A percentile compares a stretch with the other conserved stretches of the same genome.
These are phyloP conservation scores for Mallotus villosus DNA, from an alignment of 2,797 vertebrate species.

Conservation along the genomic window DNA sequence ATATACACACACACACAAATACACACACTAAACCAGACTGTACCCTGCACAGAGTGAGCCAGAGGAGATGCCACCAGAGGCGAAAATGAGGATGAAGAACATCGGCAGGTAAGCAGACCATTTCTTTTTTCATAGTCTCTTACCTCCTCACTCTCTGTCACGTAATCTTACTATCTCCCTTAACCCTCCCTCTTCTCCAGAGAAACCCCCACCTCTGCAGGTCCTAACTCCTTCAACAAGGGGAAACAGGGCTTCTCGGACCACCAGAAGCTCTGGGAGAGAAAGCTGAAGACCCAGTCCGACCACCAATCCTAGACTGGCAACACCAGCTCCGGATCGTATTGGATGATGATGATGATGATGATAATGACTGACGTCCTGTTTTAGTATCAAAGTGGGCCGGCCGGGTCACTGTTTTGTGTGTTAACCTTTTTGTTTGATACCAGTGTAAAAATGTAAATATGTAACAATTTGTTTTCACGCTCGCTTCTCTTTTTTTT, in stretches of 20 bases:
- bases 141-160: not conserved
- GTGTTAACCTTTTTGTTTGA: slow-evolving; percentile 28
- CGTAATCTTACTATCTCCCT: not conserved
- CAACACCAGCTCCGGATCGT: not conserved
- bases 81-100: slow-evolving; percentile 99
- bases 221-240: slow-evolving; percentile 99
- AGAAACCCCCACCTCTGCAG: slow-evolving; percentile 97
- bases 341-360: not conserved
- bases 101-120: slow-evolving; percentile 86
- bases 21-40: not conserved
- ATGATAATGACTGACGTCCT: not conserved
- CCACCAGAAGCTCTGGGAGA: slow-evolving; percentile 98
- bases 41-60: slow-evolving; percentile 86
- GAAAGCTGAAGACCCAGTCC: slow-evolving; percentile 90
- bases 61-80: slow-evolving; percentile 98
- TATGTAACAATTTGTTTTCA: slow-evolving; percentile 40
- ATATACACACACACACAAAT: not conserved
- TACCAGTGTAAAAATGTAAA: slow-evolving; percentile 66
- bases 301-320: slow-evolving; percentile 74
- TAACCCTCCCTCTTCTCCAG: slow-evolving; percentile 62
- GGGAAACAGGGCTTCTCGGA: slow-evolving; percentile 99
- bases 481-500: not conserved
- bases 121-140: not conserved
- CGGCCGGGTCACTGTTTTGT: not conserved
- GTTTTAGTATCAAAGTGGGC: not conserved